Conservation (phyloP, 2,888 invertebrate genomes). For the Notodonta ziczac region DNA sequence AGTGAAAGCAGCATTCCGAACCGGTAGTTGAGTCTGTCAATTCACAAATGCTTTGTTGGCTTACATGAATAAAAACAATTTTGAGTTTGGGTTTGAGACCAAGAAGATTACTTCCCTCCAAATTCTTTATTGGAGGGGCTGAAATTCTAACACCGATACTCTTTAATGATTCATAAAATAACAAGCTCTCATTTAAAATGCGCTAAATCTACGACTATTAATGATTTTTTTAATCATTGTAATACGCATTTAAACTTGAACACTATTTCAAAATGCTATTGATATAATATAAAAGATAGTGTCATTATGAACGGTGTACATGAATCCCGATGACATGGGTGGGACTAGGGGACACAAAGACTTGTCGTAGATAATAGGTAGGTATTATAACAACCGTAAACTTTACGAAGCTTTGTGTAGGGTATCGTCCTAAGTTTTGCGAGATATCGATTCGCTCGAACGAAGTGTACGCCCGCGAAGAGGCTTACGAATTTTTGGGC, state of each 20-base stretch:
- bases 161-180: not conserved
- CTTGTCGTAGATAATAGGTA: slow-evolving; percentile 31
- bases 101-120: too few relatives aligned
- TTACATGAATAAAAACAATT: too few relatives aligned
- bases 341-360: slow-evolving; percentile 33
- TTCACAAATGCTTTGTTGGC: too few relatives aligned
- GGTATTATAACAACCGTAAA: slow-evolving; percentile 39
- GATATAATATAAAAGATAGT: slow-evolving; percentile 24
- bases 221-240: too few relatives aligned
- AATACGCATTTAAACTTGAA: too few relatives aligned
- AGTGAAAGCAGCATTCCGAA: too few relatives aligned
- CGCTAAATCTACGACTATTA: too few relatives aligned
- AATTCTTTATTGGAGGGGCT: too few relatives aligned
- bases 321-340: slow-evolving; percentile 29
- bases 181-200: not conserved
- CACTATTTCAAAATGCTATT: not conserved
- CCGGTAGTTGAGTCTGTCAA: too few relatives aligned
- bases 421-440: slow-evolving; percentile 49
- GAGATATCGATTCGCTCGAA: slow-evolving; percentile 50
- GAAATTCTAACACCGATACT: too few relatives aligned
- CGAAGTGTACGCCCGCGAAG: slow-evolving; percentile 6
- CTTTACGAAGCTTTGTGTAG: slow-evolving; percentile 46
- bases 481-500: slow-evolving; percentile 7
- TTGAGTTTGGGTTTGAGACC: too few relatives aligned
- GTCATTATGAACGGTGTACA: slow-evolving; percentile 23